Evolutionary conservation across 64 coral and sea anemone genomes (phyloP), one percentile per base, ranked within the genome.

Genomic region (Actinia equina): DNA sequence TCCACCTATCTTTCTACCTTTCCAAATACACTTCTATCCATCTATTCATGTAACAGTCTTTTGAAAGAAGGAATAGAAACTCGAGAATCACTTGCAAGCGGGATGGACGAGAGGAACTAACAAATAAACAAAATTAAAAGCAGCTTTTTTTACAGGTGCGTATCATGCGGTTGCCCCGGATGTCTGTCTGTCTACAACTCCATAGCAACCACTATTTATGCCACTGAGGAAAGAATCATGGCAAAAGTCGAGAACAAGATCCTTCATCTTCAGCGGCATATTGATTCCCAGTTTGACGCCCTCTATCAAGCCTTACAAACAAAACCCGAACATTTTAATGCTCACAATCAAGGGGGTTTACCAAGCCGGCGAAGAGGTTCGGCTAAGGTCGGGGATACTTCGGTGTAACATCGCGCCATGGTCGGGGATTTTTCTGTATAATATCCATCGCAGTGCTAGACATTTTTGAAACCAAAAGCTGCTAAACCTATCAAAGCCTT

Each of bases 181-280:
- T 98, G 95, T 90, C 51, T 94, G 17, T 91, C 95, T 4, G 95
- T 98, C 16, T 98, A 94, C 82, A 94, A 94, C 76, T 94, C 95
- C 52, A 98, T 98, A 84, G 89, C 95, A 12, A 92, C 95, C 23
- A 98, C 94, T 53, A 98, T 98, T 43, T 98, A 92, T 60, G 92
- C 95, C 17, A 87, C 95, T 9, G 95, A 98, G 87, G 88, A 98
- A 77, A 89, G 95, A 61, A 94, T 98, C 61, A 94, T 94, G 92
- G 92, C 89, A 43, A 88, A 87, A 69, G 95, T 98, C 0, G 95
- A 98, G 18, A 64, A 63, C 43, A 94, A 98, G 87, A 88, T 94
- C 77, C 86, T 89, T 84, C 63, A 94, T 44, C 74, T 98, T 16
- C 86, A 88, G 46, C 78, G 92, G 20, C 89, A 98, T 69, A 92